A percentile compares a stretch with the other conserved stretches of the same genome.
These are phyloP conservation scores for Acanthurus leucopareius DNA, from an alignment of 2,797 vertebrate genomes.

Conservation along the genomic window DNA sequence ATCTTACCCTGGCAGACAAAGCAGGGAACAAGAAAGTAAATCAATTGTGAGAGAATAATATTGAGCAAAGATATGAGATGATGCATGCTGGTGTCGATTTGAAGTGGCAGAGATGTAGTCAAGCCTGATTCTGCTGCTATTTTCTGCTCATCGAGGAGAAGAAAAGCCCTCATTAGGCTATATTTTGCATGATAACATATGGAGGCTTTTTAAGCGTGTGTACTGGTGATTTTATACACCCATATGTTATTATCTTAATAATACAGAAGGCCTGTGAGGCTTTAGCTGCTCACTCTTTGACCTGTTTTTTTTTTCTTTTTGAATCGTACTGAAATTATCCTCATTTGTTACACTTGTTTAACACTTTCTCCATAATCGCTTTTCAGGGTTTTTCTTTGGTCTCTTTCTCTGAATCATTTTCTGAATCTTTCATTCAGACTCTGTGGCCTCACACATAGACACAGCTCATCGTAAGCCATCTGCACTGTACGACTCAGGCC, in stretches of 20 bases:
- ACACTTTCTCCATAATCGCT: neutral
- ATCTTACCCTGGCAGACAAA: constrained; percentile 50
- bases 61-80: constrained; percentile 29
- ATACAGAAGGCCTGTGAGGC: neutral
- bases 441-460: constrained; percentile 18
- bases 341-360: neutral
- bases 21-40: constrained; percentile 43
- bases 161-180: constrained; percentile 8
- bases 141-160: constrained; percentile 5
- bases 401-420: neutral
- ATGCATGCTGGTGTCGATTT: constrained; percentile 39
- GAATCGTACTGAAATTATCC: neutral
- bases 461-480: constrained; percentile 48
- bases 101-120: constrained; percentile 23
- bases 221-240: constrained; percentile 27
- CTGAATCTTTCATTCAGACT: constrained; percentile 23
- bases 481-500: constrained; percentile 46
- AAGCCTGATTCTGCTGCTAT: constrained; percentile 28
- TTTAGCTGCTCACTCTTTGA: neutral
- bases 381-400: neutral
- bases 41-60: constrained; percentile 51
- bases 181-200: constrained; percentile 39
- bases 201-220: constrained; percentile 26
- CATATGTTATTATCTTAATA: constrained; percentile 28
- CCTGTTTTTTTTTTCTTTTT: neutral